Conservation (phyloP, 1,140 invertebrate genomes). For the Chlorops oryzae region DNA sequence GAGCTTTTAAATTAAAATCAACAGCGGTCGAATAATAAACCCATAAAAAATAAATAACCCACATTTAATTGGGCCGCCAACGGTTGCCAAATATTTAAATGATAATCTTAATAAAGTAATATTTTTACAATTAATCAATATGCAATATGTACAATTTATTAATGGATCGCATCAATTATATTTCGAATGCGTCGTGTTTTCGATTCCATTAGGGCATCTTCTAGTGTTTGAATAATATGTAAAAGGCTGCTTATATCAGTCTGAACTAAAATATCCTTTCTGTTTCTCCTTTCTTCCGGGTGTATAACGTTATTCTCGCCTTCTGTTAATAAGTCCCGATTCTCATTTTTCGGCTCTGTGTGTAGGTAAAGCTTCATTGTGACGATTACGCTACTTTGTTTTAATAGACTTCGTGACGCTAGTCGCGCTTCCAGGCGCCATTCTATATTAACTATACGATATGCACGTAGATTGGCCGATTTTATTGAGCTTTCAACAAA, state of each 20-base stretch:
- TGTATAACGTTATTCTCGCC: conserved; percentile 22
- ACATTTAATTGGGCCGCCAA: too few relatives aligned
- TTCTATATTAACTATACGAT: conserved; percentile 35
- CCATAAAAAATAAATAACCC: too few relatives aligned
- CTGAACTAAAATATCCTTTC: conserved; percentile 39
- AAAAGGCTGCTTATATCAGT: conserved; percentile 35
- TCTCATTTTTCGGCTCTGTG: conserved; percentile 40
- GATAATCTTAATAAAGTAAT: too few relatives aligned
- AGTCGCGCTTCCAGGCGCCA: conserved; percentile 41
- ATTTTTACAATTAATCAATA: too few relatives aligned
- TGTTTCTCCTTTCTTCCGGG: conserved; percentile 34
- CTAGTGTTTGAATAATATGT: conserved; percentile 37
- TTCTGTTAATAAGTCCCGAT: conserved; percentile 30
- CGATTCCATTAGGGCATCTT: conserved; percentile 38
- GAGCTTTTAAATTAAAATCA: too few relatives aligned
- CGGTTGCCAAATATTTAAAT: too few relatives aligned
- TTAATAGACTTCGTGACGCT: conserved; percentile 29
- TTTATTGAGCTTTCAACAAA: conserved; percentile 44
- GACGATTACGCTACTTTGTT: conserved; percentile 29
- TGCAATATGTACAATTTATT: too few relatives aligned
- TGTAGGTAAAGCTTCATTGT: conserved; percentile 41
- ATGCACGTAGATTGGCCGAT: conserved; percentile 39
- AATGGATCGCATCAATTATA: conserved; percentile 39
- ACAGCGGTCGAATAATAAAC: too few relatives aligned
- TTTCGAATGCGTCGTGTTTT: conserved; percentile 38